A percentile compares a stretch with the other conserved stretches of the same genome.
phyloP scores from a whole-genome alignment of 2,888 invertebrate species.

The Agrochola litura region DNA sequence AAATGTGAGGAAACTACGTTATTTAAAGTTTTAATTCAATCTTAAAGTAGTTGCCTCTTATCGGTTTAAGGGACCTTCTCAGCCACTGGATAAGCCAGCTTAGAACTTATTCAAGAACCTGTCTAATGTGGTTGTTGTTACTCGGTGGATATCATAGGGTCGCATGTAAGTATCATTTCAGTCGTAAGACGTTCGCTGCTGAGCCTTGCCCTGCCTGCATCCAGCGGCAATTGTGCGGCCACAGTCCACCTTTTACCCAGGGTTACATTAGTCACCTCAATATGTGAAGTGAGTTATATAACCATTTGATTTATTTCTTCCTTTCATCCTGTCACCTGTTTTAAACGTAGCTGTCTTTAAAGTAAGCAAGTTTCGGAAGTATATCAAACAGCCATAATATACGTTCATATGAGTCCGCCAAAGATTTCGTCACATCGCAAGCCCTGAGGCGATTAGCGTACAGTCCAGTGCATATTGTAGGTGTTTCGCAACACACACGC shows the following conservation, averaged over 20 bases:
- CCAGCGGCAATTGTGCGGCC: background rate
- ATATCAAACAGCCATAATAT: background rate
- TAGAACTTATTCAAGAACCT: background rate
- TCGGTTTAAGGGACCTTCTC: background rate
- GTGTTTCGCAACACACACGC: conserved; percentile 36
- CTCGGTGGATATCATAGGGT: background rate
- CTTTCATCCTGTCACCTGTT: background rate
- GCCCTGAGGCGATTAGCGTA: conserved; percentile 45
- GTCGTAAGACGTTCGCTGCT: background rate
- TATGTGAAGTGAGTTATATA: background rate
- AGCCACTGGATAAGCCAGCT: background rate
- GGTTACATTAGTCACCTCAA: background rate
- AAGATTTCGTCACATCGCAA: conserved; percentile 42
- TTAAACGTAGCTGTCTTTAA: background rate
- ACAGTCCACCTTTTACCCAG: background rate
- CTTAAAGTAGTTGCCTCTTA: background rate
- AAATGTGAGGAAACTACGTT: conserved; percentile 20
- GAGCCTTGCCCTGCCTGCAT: no score
- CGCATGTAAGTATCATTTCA: background rate
- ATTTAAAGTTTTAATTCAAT: conserved; percentile 16
- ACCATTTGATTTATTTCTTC: background rate
- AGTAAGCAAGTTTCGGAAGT: no score
- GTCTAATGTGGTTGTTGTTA: no score
- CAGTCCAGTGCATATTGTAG: conserved; percentile 41
- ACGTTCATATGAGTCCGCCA: conserved; percentile 9